Evolutionary conservation across 2,888 invertebrate genomes (phyloP), one percentile per base, ranked within the genome.

Genomic region (Xanthia togata): DNA sequence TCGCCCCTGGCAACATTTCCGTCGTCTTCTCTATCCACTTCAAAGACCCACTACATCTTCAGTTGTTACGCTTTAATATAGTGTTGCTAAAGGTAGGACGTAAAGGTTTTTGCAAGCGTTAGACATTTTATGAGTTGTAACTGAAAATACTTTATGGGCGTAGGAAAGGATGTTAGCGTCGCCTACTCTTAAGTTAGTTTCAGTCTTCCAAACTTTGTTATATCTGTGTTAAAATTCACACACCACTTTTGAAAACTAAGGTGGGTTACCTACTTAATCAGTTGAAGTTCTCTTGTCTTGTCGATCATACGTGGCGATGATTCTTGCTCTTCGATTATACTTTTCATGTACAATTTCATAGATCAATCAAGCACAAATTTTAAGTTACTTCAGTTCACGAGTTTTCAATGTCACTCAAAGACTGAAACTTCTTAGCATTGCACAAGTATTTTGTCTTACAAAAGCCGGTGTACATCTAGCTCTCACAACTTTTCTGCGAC

Each of bases 11-110:
- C 65, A 41, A 72, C 63, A 78, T 85, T 90, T 89, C 87, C 88
- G 88, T 86, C 86, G 80, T 86, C 82, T 80, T 85, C 88, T 79
- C 75, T 72, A 81, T 82, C 72, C 67, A 92, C 91, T 89, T 92
- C 91, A 91, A 91, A 92, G 92, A 78, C 67, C 67, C 79, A 85
- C 78, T 87, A 79, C 78, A 86, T 87, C 85, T 88, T 82, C 75
- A 81, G 78, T 84, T 85, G 87, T 86, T 83, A 86, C 84, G 85
- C 83, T 87, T 75, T 86, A 87, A 87, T 86, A 81, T 77, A 85
- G 78, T 81, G 76, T 78, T 81, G 64, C 85, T 78, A 82, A 87
- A 86, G 82, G 71, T 71, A 74, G 73, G 70, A 64, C 70, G 55
- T 75, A 57, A 82, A 81, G 81, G 73, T 76, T 70, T 70, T 78